Conservation (phyloP, 2,888 invertebrate genomes). For the Phymatocera aterrima region DNA sequence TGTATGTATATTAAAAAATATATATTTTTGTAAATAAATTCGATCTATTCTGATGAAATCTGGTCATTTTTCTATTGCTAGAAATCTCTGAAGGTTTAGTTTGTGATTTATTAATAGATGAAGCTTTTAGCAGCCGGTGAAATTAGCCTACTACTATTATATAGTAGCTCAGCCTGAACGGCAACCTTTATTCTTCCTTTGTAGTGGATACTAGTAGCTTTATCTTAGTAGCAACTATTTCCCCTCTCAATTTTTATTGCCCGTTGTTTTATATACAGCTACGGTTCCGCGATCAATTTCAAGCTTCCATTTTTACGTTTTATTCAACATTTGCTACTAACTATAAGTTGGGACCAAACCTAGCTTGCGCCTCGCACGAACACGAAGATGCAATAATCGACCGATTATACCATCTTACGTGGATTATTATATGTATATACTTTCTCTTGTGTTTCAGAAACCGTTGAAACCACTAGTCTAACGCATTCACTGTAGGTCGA, state of each 20-base stretch:
- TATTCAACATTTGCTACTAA: not conserved
- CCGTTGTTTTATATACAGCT: not conserved
- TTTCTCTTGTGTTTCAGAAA: not conserved
- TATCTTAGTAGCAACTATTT: not conserved
- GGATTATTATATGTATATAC: no score
- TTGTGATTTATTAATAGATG: conserved; percentile 20
- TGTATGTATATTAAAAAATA: not conserved
- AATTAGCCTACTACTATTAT: no score
- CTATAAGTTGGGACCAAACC: no score
- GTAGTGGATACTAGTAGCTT: not conserved
- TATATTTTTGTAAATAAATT: conserved; percentile 12
- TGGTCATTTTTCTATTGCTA: conserved; percentile 36
- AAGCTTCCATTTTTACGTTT: conserved; percentile 9
- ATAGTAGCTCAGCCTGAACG: conserved; percentile 8
- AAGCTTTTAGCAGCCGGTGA: conserved; percentile 28
- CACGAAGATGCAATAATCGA: no score
- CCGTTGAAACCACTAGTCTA: not conserved
- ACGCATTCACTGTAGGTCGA: not conserved
- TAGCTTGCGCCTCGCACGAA: no score
- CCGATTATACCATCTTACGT: no score
- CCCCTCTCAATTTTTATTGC: conserved; percentile 1
- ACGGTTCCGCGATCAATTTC: no score
- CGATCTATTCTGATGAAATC: conserved; percentile 24
- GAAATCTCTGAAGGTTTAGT: conserved; percentile 14
- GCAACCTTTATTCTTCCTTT: conserved; percentile 26